These are phyloP conservation scores for Trisateles emortualis DNA, from an alignment of 2,888 invertebrate species.

Conservation along the genomic window DNA sequence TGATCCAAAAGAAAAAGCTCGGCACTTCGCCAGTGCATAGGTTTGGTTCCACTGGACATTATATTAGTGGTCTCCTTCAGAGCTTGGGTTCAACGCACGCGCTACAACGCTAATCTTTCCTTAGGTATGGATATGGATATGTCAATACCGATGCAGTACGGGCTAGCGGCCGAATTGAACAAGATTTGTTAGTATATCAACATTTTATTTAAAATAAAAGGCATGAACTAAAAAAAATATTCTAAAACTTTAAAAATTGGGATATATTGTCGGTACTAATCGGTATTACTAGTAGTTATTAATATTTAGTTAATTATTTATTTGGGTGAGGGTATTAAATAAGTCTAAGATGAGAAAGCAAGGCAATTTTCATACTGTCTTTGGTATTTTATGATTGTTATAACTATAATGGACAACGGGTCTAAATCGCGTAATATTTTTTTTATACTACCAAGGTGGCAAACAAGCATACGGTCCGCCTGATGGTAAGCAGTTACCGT, in stretches of 20 bases:
- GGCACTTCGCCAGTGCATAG: no score
- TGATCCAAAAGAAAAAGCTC: no score
- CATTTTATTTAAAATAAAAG: slow-evolving; percentile 50
- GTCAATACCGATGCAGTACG: slow-evolving; percentile 78
- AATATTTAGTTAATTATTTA: slow-evolving; percentile 5
- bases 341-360: no score
- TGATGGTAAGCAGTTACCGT: no score
- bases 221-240: slow-evolving; percentile 57
- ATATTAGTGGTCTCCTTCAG: background rate
- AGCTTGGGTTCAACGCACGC: slow-evolving; percentile 32
- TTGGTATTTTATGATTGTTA: no score
- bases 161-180: slow-evolving; percentile 74
- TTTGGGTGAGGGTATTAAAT: background rate
- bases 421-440: no score
- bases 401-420: no score
- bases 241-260: slow-evolving; percentile 24
- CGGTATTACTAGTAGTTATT: slow-evolving; percentile 51
- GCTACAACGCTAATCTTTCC: slow-evolving; percentile 57
- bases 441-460: no score
- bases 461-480: no score
- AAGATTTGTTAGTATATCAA: slow-evolving; percentile 80
- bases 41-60: no score
- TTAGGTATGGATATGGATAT: slow-evolving; percentile 80
- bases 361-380: no score
- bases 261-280: slow-evolving; percentile 63